Percentiles rank a stretch among this genome's conserved stretches.
phyloP scores from a whole-genome alignment of 1,140 invertebrate species.

The Berghia stephanieae region DNA sequence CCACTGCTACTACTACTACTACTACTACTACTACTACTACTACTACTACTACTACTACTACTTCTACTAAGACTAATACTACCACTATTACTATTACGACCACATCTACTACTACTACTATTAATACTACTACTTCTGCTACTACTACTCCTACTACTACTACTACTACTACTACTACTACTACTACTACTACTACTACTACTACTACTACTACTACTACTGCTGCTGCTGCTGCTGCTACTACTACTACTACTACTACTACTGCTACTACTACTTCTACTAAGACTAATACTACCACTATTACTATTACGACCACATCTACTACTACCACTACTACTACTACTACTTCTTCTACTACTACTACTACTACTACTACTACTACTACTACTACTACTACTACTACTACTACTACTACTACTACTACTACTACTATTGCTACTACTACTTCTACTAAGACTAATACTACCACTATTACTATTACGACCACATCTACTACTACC shows the following conservation, averaged over 20 bases:
- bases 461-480: no score
- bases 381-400: slow-evolving; percentile 27
- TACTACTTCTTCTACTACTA: slow-evolving; percentile 17
- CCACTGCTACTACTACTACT: no score
- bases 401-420: no score
- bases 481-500: no score
- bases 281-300: slow-evolving; percentile 26
- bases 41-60: slow-evolving; percentile 7
- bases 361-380: slow-evolving; percentile 21
- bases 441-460: no score
- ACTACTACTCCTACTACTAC: no score
- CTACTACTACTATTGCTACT: no score
- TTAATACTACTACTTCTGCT: no score
- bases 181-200: not conserved
- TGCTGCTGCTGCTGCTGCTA: not conserved
- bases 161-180: not conserved
- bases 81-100: no score
- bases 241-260: slow-evolving; percentile 23
- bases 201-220: slow-evolving; percentile 18
- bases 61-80: no score
- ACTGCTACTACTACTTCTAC: slow-evolving; percentile 20
- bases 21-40: not conserved
- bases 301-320: slow-evolving; percentile 16
- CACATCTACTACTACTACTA: no score
- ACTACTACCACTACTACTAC: slow-evolving; percentile 20